Conservation (phyloP, 1,140 invertebrate species). For the Fopius arisanus region DNA sequence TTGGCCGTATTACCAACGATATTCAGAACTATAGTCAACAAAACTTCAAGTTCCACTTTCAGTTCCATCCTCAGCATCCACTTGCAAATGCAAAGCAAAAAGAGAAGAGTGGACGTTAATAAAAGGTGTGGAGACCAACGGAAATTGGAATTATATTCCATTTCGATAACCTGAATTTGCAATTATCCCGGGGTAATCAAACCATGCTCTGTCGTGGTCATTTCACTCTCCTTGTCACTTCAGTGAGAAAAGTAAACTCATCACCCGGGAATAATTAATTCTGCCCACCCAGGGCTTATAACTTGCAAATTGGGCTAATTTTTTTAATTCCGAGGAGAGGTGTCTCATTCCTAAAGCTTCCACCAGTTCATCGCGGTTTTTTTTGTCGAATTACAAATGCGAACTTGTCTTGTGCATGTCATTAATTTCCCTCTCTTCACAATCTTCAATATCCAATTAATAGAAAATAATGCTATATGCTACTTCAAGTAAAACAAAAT, state of each 20-base stretch:
- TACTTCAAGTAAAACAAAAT: neutral
- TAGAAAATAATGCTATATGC: neutral
- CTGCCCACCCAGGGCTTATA: neutral
- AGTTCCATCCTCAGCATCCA: neutral
- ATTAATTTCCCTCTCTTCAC: too few relatives aligned
- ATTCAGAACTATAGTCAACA: conserved; percentile 34
- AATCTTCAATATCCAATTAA: too few relatives aligned
- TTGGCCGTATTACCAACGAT: conserved; percentile 33
- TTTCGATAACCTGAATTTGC: neutral
- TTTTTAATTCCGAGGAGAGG: neutral
- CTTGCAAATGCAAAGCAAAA: neutral
- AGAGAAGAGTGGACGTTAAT: neutral
- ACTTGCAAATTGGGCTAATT: conserved; percentile 17
- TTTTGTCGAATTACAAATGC: neutral
- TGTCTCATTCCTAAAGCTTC: neutral
- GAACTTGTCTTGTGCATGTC: too few relatives aligned
- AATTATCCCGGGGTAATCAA: conserved; percentile 5
- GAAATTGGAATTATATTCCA: conserved; percentile 5
- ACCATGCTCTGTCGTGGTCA: neutral
- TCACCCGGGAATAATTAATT: conserved; percentile 4
- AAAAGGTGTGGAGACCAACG: neutral
- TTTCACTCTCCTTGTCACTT: neutral
- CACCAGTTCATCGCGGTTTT: neutral
- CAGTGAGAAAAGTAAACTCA: conserved; percentile 6
- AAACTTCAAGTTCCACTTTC: conserved; percentile 26